Evolutionary conservation across 30 jellyfish, hydroid and myxozoan genomes (phyloP).

Genomic region (Sanderia malayensis): DNA sequence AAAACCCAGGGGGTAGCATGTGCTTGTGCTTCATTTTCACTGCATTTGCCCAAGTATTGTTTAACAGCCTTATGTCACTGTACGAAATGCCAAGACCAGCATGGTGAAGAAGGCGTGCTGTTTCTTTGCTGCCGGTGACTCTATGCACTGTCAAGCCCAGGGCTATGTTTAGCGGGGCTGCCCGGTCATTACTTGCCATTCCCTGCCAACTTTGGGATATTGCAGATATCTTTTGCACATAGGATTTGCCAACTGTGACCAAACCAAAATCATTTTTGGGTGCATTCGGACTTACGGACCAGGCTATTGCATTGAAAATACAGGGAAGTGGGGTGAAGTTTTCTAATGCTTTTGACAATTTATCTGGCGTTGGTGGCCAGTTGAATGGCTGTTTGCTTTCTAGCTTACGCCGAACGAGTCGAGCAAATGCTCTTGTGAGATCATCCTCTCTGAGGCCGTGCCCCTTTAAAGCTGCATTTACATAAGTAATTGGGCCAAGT

Average conservation of each 20-base stretch:
- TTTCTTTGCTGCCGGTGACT: conserved; percentile 6
- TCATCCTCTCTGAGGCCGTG: too few relatives aligned
- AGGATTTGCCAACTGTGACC: conserved; percentile 13
- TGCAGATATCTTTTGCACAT: conserved; percentile 15
- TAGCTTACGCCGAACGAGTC: conserved; percentile 18
- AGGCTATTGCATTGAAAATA: conserved; percentile 14
- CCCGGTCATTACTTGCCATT: not conserved
- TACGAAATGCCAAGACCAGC: conserved; percentile 7
- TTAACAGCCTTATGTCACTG: conserved; percentile 19
- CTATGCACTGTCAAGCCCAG: conserved; percentile 13
- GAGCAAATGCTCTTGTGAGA: conserved; percentile 19
- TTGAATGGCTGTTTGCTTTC: conserved; percentile 13
- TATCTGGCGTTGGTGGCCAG: conserved; percentile 19
- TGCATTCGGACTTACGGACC: conserved; percentile 9
- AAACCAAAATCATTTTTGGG: conserved; percentile 10
- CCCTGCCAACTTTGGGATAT: conserved; percentile 22
- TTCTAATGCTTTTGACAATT: conserved; percentile 10
- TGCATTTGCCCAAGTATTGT: conserved; percentile 18
- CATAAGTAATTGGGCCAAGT: conserved; percentile 4
- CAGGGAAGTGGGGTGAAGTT: conserved; percentile 18
- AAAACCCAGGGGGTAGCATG: too few relatives aligned
- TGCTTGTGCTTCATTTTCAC: conserved; percentile 11
- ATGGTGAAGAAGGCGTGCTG: conserved; percentile 11
- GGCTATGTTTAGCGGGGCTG: conserved; percentile 13
- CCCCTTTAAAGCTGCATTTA: not conserved